Evolutionary conservation across 2,888 invertebrate species (phyloP).

Genomic region (Luffia ferchaultella): DNA sequence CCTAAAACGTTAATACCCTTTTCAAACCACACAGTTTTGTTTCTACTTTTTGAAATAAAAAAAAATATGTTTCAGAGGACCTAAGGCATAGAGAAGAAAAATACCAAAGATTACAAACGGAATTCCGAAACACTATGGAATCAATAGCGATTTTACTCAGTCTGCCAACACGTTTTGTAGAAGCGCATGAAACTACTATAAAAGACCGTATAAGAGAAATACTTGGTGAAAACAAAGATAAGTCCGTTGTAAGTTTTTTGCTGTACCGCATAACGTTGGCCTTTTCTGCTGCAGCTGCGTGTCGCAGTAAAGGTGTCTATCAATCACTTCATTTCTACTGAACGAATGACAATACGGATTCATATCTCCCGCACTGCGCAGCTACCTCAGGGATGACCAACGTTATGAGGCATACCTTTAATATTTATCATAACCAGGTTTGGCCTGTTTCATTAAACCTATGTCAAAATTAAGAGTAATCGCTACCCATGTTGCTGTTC

Average conservation of each 20-base stretch:
- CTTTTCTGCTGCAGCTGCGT: too few species aligned
- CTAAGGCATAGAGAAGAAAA: conserved; percentile 74
- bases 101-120: conserved; percentile 70
- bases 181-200: conserved; percentile 79
- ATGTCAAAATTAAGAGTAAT: too few species aligned
- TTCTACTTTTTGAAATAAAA: not conserved
- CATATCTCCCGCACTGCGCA: too few species aligned
- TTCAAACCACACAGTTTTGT: too few species aligned
- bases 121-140: conserved; percentile 74
- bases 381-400: too few species aligned
- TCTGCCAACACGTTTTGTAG: conserved; percentile 76
- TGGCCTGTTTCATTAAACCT: too few species aligned
- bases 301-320: not conserved
- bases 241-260: conserved; percentile 71
- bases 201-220: conserved; percentile 83
- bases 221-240: conserved; percentile 79
- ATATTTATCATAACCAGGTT: too few species aligned
- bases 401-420: too few species aligned
- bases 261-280: not conserved
- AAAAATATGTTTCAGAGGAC: conserved; percentile 62
- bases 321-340: not conserved
- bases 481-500: too few species aligned
- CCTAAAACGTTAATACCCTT: too few species aligned
- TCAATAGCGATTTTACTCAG: conserved; percentile 76
- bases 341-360: not conserved